Evolutionary conservation across 2,888 invertebrate genomes (phyloP).

Genomic region (Ophion ellenae): DNA sequence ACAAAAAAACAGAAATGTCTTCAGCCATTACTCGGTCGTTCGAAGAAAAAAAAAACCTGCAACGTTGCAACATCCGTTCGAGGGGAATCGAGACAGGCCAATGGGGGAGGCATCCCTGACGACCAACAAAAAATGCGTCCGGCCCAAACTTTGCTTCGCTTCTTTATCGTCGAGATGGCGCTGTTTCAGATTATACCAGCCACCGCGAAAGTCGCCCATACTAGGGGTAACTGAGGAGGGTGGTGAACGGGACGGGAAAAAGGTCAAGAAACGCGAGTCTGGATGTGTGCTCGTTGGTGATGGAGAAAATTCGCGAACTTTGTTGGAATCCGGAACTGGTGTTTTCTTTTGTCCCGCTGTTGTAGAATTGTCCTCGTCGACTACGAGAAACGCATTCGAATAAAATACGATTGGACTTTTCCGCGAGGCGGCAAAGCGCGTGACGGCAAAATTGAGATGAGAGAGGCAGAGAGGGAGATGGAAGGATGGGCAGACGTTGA

Average conservation of each 20-base stretch:
- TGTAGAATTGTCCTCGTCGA: conserved; percentile 29
- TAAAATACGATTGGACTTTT: conserved; percentile 73
- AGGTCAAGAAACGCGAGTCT: not conserved
- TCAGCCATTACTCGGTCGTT: conserved; percentile 3
- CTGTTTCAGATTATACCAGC: conserved; percentile 41
- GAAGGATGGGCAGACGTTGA: conserved; percentile 4
- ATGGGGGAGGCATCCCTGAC: conserved; percentile 20
- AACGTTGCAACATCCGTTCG: no score
- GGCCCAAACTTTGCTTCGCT: conserved; percentile 56
- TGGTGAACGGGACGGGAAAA: not conserved
- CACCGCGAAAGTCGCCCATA: conserved; percentile 7
- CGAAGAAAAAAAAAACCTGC: not conserved
- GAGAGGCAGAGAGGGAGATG: conserved; percentile 6
- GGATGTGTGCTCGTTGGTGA: not conserved
- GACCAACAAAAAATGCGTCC: conserved; percentile 41
- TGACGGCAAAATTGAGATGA: conserved; percentile 69
- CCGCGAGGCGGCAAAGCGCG: conserved; percentile 57
- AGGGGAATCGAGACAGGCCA: conserved; percentile 6
- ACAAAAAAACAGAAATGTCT: conserved; percentile 16
- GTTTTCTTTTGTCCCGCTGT: conserved; percentile 51
- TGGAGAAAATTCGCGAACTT: conserved; percentile 58
- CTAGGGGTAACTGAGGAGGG: not conserved
- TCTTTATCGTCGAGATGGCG: conserved; percentile 36
- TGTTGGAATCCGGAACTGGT: conserved; percentile 42
- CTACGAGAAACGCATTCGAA: conserved; percentile 64